These are phyloP conservation scores for Drosophila pectinifera DNA, from an alignment of 1,140 invertebrate species.

Conservation along the genomic window DNA sequence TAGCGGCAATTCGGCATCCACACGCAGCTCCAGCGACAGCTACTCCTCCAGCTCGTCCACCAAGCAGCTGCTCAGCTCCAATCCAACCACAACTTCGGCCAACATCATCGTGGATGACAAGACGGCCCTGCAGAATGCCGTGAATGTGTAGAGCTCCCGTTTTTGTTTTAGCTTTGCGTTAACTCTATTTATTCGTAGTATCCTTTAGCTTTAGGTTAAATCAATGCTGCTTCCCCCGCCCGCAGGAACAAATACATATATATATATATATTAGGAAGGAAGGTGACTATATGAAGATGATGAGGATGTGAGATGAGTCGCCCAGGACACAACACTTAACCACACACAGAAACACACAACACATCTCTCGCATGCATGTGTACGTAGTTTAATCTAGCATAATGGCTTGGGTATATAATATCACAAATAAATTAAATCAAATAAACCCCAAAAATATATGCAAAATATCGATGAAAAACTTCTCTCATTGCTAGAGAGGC, in stretches of 20 bases:
- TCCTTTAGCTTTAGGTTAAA: constrained; percentile 49
- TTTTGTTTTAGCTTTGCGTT: constrained; percentile 41
- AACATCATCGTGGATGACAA: constrained; percentile 84
- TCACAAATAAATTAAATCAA: constrained; percentile 42
- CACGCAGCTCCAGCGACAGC: constrained; percentile 90
- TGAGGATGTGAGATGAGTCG: background rate
- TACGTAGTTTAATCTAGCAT: constrained; percentile 48
- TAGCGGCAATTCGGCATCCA: constrained; percentile 87
- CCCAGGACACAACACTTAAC: constrained; percentile 40
- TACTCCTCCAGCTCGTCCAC: constrained; percentile 91
- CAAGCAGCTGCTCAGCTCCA: constrained; percentile 87
- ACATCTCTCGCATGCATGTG: constrained; percentile 31
- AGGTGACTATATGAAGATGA: background rate
- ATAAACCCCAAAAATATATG: constrained; percentile 4
- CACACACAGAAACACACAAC: constrained; percentile 22
- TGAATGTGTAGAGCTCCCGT: constrained; percentile 69
- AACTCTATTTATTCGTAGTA: constrained; percentile 47
- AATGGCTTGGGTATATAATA: constrained; percentile 49
- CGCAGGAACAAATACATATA: constrained; percentile 22
- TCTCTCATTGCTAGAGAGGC: background rate
- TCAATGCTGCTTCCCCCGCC: constrained; percentile 49
- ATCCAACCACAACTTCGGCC: constrained; percentile 77
- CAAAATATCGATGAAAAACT: background rate
- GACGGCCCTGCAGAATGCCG: constrained; percentile 78
- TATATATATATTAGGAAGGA: constrained; percentile 1